phyloP scores from a whole-genome alignment of 2,113 vertebrate genomes.

The Phalacrocorax aristotelis region DNA sequence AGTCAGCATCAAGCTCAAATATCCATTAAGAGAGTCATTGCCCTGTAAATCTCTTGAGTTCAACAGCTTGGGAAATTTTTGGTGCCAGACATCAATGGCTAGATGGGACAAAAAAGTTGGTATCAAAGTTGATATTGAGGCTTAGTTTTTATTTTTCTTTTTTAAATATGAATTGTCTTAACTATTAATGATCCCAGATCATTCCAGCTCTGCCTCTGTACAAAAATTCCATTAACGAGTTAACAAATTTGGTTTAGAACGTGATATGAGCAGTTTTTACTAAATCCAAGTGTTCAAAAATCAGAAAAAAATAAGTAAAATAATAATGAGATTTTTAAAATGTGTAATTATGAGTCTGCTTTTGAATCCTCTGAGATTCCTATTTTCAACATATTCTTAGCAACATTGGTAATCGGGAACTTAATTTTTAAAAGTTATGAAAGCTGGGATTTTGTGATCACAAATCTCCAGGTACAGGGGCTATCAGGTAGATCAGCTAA shows the following conservation, averaged over 20 bases:
- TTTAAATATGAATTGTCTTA: not conserved
- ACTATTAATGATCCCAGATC: not conserved
- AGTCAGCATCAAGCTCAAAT: not conserved
- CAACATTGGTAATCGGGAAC: fast-evolving
- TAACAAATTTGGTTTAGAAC: not conserved
- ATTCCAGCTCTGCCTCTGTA: not conserved
- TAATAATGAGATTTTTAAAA: not conserved
- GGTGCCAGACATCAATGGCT: not conserved
- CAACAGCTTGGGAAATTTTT: not conserved
- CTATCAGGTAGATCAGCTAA: not conserved
- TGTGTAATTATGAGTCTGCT: not conserved
- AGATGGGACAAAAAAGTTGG: not conserved
- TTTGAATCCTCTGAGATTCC: not conserved
- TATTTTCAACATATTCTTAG: not conserved
- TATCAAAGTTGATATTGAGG: not conserved
- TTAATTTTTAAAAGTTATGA: not conserved
- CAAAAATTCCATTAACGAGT: not conserved
- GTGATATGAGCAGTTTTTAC: not conserved
- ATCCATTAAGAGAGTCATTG: not conserved
- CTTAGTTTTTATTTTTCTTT: not conserved
- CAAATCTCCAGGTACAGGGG: not conserved
- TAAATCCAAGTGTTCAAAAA: not conserved
- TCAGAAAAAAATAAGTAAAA: not conserved
- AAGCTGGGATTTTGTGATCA: not conserved
- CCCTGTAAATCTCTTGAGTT: not conserved